Base-by-base conservation (phyloP, 2,113 vertebrate genomes). In the Oncorhynchus clarkii region DNA sequence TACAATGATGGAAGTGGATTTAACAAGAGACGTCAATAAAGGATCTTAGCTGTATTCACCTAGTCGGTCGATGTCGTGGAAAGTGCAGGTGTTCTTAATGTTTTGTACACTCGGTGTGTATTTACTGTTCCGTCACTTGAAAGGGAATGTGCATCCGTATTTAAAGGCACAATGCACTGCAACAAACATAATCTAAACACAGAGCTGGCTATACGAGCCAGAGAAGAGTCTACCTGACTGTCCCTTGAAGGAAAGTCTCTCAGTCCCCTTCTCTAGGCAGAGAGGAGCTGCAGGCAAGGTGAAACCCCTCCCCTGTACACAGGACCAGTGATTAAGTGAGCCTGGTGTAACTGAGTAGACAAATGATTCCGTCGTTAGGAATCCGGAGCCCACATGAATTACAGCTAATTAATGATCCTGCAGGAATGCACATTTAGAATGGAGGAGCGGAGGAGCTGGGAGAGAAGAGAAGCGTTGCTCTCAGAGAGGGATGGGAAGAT, bases 291-390 rank as follows among this genome's bases (percentile, higher is more conserved):
- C 34, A 12, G 54, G 70, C 67, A 70, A 80, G 75, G 82, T 80
- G 77, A 81, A 70, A 66, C 14, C 77, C 51, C 49, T 70, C 54
- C 75, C 65, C 49, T 70, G 68, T 39, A 78, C 64, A 54, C 74
- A 70, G 29, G 34, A 39, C 22, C 6, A 29, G 57, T 68, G 70
- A 80, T 78, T 69, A 48, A 75, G 76, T 49, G 70, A 49, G 34
- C 69, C 27, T 29, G 48, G 62, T 64, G 70, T 73, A 71, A 71
- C 71, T 60, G 64, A 69, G 66, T 76, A 74, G 74, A 85, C 71
- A 78, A 82, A 84, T 82, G 76, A 74, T 77, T 71, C 73, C 22
- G 60, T 82, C 79, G 60, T 74, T 76, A 75, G 74, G 70, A 67
- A 72, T 70, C 54, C 59, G 69, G 75, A 24, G 69, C 73, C 67